Base-by-base conservation (phyloP, 2,797 vertebrate genomes). In the Malacoraja senta region DNA sequence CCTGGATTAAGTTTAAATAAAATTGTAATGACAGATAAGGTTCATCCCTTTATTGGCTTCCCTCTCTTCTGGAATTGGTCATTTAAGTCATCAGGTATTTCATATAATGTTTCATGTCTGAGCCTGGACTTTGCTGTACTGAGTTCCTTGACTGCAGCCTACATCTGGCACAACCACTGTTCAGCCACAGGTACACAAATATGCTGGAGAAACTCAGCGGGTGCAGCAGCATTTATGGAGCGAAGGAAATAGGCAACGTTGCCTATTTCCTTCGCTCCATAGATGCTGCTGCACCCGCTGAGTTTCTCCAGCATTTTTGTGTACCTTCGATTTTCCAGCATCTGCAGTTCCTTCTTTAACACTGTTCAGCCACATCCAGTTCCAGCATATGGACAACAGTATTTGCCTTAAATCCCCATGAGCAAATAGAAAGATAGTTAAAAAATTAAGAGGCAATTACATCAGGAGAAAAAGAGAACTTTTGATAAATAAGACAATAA, bases 401-500 rank as follows among this genome's bases (percentile, higher is more conserved):
- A 26, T 63, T 32, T 1, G 71, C 21, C 6, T 21, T 21, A 21
- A 74, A 6, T 63, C 0, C 24, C 8, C 19, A 12, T 78, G 2
- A 78, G 8, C 61, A 65, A 63, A 88, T 8, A 19, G 1, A 61
- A 86, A n/a, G 58, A 83, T 10, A 58, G 24, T 53, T 53, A 24
- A 26, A 38, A 1, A 44, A 81, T 44, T 24, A 81, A 21, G 53
- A 24, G 1, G 81, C 53, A 61, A 35, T n/a, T 35, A 84, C 0
- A 58, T 15, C 81, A 58, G 53, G 81, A 29, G 24, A 53, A 13
- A 29, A 26, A 35, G 32, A 88, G 19, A 32, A 35, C 17, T 17
- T 35, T 35, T 88, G n/a, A 88, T 35, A 35, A 35, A 88, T 19
- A 88, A 7, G 84, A 21, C 84, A 88, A 84, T 84, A 84, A 88